These are phyloP conservation scores for Lasioglossum lativentre DNA, from an alignment of 2,888 invertebrate species.

Conservation along the genomic window DNA sequence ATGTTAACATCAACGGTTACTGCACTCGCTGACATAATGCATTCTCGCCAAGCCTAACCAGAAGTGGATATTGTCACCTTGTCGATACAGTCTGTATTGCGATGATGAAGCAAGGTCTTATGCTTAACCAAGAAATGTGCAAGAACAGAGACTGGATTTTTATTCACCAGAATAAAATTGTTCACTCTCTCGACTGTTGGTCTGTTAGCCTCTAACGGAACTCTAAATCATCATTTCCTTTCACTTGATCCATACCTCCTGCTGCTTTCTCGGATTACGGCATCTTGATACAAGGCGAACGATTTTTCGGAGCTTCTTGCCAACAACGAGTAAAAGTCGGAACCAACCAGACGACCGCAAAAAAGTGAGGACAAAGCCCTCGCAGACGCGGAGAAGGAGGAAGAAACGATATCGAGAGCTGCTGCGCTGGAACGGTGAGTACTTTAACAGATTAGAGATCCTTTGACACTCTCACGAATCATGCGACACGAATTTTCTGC, in stretches of 20 bases:
- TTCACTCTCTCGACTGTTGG: conserved; percentile 13
- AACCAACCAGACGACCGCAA: conserved; percentile 39
- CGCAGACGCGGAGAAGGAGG: neutral
- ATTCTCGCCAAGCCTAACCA: neutral
- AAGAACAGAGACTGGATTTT: neutral
- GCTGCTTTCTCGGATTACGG: conserved; percentile 49
- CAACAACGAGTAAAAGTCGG: conserved; percentile 54
- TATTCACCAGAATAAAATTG: conserved; percentile 21
- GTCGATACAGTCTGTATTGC: neutral
- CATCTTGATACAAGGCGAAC: conserved; percentile 35
- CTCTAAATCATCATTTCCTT: conserved; percentile 44
- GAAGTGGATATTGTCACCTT: neutral
- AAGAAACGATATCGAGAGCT: conserved; percentile 64
- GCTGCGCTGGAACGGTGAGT: conserved; percentile 42
- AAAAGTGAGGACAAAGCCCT: conserved; percentile 34
- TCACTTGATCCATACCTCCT: conserved; percentile 47
- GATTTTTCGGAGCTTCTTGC: conserved; percentile 57
- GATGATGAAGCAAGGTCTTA: neutral
- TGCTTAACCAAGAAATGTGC: neutral
- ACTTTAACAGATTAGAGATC: neutral
- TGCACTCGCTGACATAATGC: neutral
- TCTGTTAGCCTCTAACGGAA: conserved; percentile 12
- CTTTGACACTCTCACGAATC: conserved; percentile 10
- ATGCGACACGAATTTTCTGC: too few species aligned
- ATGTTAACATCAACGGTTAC: neutral